These are phyloP conservation scores for Melanophora roralis DNA, from an alignment of 2,888 invertebrate species.

Conservation along the genomic window DNA sequence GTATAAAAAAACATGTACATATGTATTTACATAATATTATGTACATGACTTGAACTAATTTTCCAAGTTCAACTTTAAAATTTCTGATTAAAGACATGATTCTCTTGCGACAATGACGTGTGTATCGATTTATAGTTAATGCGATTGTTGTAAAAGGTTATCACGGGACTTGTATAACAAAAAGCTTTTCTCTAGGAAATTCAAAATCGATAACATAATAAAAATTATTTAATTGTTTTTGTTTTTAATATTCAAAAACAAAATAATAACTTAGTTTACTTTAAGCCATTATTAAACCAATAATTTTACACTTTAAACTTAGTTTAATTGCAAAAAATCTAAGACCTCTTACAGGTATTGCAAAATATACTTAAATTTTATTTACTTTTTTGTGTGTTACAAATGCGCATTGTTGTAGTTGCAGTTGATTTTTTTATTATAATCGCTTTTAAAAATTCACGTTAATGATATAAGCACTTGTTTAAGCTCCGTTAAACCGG, in stretches of 20 bases:
- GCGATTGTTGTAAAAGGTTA: not conserved
- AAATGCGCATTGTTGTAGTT: conserved; percentile 40
- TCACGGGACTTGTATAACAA: not conserved
- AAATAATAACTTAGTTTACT: not conserved
- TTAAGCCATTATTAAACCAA: not conserved
- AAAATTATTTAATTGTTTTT: no score
- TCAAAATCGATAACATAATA: no score
- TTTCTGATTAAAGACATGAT: no score
- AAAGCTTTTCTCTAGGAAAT: not conserved
- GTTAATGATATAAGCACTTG: conserved; percentile 56
- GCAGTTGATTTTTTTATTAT: conserved; percentile 5
- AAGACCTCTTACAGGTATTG: not conserved
- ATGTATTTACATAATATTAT: no score
- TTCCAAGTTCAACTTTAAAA: no score
- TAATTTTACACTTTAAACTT: not conserved
- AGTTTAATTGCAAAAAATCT: conserved; percentile 29
- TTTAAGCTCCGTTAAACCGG: conserved; percentile 62
- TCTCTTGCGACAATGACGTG: no score
- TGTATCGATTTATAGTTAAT: no score
- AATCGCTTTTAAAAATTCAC: not conserved
- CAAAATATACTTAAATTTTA: not conserved
- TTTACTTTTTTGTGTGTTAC: conserved; percentile 16
- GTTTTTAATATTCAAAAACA: not conserved
- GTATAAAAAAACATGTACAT: no score
- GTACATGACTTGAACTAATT: no score